Evolutionary conservation across 64 coral and sea anemone species (phyloP), one percentile per base, ranked within the genome.

Genomic region (Montipora foliosa): DNA sequence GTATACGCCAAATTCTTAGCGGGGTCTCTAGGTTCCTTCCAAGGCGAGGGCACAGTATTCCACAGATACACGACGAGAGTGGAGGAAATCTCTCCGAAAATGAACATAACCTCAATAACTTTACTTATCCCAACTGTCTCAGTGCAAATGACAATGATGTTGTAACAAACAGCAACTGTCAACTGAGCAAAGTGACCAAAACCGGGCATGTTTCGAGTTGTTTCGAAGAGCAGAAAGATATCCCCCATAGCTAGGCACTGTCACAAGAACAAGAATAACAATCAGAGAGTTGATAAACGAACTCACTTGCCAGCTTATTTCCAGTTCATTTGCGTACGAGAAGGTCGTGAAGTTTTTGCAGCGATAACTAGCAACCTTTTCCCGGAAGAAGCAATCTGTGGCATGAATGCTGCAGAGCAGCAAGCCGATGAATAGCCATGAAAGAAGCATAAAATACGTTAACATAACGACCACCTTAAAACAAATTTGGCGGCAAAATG

Each of bases 251-350:
- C 52, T 55, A 55, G 52, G 52, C 52, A 55, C 52, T 9, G 52
- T 55, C 52, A 55, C 52, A 55, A 55, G 52, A 55, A 55, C 52
- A 55, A 55, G 52, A 55, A 55, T 55, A 55, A 55, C 52, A 55
- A 55, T 55, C 48, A 82, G 9, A 37, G 57, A 51, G 70, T 92
- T 92, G 59, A 92, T 14, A 37, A 84, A n/a, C 10, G 70, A 79
- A 17, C 15, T 9, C 49, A 84, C 14, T 10, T 81, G 90, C 90
- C 90, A 92, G 17, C 48, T 24, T 0, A 92, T 44, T 70, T 92
- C 70, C 8, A 92, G 47, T 74, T 92, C 90, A 19, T 83, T 17
- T 17, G 90, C 81, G n/a, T 92, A 50, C 9, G 90, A 44, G 67
- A 92, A 92, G 14, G 76, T 19, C 8, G 52, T 55, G 52, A 55